These are phyloP conservation scores for Coptodon bakossiorum DNA, from an alignment of 2,113 vertebrate species.

Conservation along the genomic window DNA sequence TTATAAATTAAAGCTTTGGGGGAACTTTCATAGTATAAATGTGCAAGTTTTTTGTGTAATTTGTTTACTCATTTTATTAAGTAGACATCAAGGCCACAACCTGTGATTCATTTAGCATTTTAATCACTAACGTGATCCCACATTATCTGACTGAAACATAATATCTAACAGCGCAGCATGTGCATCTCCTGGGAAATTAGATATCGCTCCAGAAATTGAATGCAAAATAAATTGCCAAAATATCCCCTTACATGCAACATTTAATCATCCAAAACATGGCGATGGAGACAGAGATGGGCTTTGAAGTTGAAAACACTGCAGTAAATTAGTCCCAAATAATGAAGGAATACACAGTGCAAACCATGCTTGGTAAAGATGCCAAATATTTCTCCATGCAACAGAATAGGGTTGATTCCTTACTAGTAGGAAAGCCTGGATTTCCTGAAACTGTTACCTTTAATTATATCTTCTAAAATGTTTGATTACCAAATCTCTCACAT, in stretches of 20 bases:
- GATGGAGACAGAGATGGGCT: not conserved
- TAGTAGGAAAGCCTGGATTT: constrained; percentile 16
- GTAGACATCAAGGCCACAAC: not conserved
- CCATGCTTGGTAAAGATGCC: constrained; percentile 19
- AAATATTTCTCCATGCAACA: constrained; percentile 3
- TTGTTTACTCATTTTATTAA: not conserved
- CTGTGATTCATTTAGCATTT: constrained; percentile 16
- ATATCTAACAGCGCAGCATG: not conserved
- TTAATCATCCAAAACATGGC: not conserved
- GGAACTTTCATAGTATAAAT: not conserved
- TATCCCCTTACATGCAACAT: constrained; percentile 7
- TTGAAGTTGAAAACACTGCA: constrained; percentile 18
- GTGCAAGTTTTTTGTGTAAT: not conserved
- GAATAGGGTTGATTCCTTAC: not conserved
- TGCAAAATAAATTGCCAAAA: constrained; percentile 18
- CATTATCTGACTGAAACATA: not conserved
- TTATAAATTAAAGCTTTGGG: not conserved
- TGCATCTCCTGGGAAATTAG: constrained; percentile 33
- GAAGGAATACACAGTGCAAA: not conserved
- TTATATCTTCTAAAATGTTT: constrained; percentile 33
- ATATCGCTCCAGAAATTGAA: not conserved
- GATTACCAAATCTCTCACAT: not conserved
- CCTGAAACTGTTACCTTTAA: constrained; percentile 11
- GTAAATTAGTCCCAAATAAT: not conserved
- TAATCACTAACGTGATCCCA: constrained; percentile 1